Evolutionary conservation across 2,888 invertebrate species (phyloP).

Genomic region (Pomacea canaliculata): DNA sequence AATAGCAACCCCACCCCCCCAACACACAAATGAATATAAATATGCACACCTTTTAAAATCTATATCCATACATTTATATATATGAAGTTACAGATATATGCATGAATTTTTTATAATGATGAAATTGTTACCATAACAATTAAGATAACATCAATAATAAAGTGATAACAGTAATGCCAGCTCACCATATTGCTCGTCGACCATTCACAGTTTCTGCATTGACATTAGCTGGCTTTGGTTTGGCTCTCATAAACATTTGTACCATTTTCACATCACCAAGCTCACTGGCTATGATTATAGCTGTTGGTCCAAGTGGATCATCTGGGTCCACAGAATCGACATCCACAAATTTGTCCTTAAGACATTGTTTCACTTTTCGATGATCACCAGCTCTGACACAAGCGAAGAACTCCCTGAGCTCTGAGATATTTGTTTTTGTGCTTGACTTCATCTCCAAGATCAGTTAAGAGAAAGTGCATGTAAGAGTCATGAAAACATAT

Average conservation of each 20-base stretch:
- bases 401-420: slow-evolving; percentile 5
- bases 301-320: slow-evolving; percentile 47
- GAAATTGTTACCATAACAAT: too few relatives aligned
- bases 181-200: slow-evolving; percentile 57
- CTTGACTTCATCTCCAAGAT: too few relatives aligned
- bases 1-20: too few relatives aligned
- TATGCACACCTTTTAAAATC: too few relatives aligned
- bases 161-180: too few relatives aligned
- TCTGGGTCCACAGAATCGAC: slow-evolving; percentile 45
- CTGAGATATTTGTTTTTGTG: background rate
- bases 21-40: too few relatives aligned
- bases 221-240: slow-evolving; percentile 47
- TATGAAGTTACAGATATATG: too few relatives aligned
- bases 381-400: slow-evolving; percentile 16
- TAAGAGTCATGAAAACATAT: too few relatives aligned
- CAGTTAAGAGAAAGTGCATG: too few relatives aligned
- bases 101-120: too few relatives aligned
- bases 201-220: slow-evolving; percentile 54
- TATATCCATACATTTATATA: too few relatives aligned
- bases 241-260: slow-evolving; percentile 48
- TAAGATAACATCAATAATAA: too few relatives aligned
- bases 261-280: slow-evolving; percentile 50
- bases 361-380: slow-evolving; percentile 17
- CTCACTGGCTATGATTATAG: slow-evolving; percentile 54
- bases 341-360: slow-evolving; percentile 41